A percentile compares a stretch with the other conserved stretches of the same genome.
These are phyloP conservation scores for Drosophila sp. DNA, from an alignment of 1,140 invertebrate species.

Conservation along the genomic window DNA sequence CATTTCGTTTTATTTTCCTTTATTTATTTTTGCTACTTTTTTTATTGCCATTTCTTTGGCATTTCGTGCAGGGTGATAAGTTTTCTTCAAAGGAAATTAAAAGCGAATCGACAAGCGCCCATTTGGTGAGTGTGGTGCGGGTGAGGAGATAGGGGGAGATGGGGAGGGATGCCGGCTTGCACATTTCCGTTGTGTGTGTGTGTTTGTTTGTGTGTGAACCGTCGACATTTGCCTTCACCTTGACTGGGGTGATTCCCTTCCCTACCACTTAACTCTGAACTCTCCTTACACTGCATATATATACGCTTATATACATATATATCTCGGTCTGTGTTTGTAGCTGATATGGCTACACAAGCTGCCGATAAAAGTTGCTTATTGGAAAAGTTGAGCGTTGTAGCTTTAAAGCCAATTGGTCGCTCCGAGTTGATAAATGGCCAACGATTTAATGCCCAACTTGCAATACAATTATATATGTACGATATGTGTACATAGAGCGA, in stretches of 20 bases:
- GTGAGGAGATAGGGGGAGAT: background rate
- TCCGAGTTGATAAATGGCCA: slow-evolving; percentile 39
- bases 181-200: slow-evolving; percentile 43
- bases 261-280: background rate
- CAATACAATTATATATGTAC: background rate
- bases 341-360: slow-evolving; percentile 47
- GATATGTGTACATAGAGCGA: background rate
- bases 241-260: slow-evolving; percentile 30
- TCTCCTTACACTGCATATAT: background rate
- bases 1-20: slow-evolving; percentile 38
- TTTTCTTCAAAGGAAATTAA: slow-evolving; percentile 61
- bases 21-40: slow-evolving; percentile 13
- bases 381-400: slow-evolving; percentile 47
- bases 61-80: slow-evolving; percentile 53
- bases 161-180: slow-evolving; percentile 21
- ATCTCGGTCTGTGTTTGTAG: slow-evolving; percentile 15
- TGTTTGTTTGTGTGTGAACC: slow-evolving; percentile 16
- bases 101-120: slow-evolving; percentile 44
- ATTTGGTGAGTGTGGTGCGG: slow-evolving; percentile 12
- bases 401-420: slow-evolving; percentile 53
- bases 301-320: background rate
- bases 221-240: slow-evolving; percentile 58
- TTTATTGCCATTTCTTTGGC: slow-evolving; percentile 58
- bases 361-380: slow-evolving; percentile 58
- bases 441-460: slow-evolving; percentile 43